Percentiles rank a stretch among this genome's conserved stretches.
Conservation (phyloP, 2,113 vertebrate species). For the Protobothrops mucrosquamatus region DNA sequence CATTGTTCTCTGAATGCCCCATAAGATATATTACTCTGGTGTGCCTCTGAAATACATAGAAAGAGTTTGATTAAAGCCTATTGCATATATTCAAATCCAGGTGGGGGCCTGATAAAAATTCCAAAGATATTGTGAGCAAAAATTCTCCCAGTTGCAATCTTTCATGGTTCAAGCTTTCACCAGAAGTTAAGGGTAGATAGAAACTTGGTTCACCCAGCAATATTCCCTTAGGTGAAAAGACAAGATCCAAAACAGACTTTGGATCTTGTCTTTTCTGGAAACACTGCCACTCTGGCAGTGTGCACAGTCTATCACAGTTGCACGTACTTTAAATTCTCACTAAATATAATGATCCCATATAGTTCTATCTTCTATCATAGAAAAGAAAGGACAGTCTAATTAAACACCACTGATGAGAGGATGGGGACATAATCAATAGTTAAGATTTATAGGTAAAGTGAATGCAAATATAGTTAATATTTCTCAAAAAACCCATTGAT, state of each 20-base stretch:
- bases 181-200: background rate
- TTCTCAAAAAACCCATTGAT: background rate
- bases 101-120: accelerated
- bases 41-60: accelerated
- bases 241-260: background rate
- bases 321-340: constrained; percentile 33
- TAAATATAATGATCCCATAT: constrained; percentile 25
- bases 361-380: background rate
- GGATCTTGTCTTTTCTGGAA: too few relatives aligned
- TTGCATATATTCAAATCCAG: background rate
- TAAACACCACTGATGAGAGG: accelerated
- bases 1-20: background rate
- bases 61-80: background rate
- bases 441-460: background rate
- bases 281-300: background rate
- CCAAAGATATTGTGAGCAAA: background rate
- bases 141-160: background rate
- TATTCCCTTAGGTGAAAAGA: background rate
- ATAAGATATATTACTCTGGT: background rate
- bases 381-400: constrained; percentile 29
- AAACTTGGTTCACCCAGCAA: background rate
- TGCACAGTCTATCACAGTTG: background rate
- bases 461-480: background rate
- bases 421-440: background rate
- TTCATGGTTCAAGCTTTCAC: background rate